Base-by-base conservation (phyloP, 1,140 invertebrate genomes). In the Drosophila neocordata region DNA sequence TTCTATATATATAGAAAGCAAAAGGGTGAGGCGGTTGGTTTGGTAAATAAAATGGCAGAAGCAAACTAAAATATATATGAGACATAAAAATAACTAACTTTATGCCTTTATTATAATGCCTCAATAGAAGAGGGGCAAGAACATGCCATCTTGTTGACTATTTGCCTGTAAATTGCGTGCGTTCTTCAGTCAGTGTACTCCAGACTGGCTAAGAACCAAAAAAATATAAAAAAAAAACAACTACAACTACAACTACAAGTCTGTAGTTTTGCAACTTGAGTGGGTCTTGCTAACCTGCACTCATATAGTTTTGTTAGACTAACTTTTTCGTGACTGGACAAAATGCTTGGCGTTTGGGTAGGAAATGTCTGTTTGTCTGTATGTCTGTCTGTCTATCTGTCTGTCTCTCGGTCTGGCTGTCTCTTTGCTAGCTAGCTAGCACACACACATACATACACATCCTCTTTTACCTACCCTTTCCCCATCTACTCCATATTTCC, bases 271-370 rank as follows among this genome's bases (percentile, higher is more conserved):
- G 61, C 59, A 71, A 65, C 73, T 88, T 56, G 84, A 88, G 82
- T 79, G 75, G 56, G 70, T 56, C 64, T 59, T 66, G 75, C 71
- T 76, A 73, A 81, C 82, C 77, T 77, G 70, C 73, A 82, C 79
- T 77, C 83, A 68, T 56, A 66, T 60, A 80, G 72, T 70, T 81
- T 73, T 22, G 35, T 15, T 31, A 82, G 80, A 82, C 72, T 73
- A 74, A 85, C 74, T 41, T 84, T 85, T 84, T 84, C 81, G 81
- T 84, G 81, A 85, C 81, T 84, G 81, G 82, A 81, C 81, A 85
- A 72, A 83, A 69, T 84, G 80, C 73, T 67, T 61, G 37, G 37
- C 65, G 65, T 62, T 68, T 79, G 63, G n/a, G 72, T 69, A 76
- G 73, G 73, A 76, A 76, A 76, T 67, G 68, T 67, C 76, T 69